These are phyloP conservation scores for Notarius quadriscutis DNA, from an alignment of 2,113 vertebrate genomes.

Conservation along the genomic window DNA sequence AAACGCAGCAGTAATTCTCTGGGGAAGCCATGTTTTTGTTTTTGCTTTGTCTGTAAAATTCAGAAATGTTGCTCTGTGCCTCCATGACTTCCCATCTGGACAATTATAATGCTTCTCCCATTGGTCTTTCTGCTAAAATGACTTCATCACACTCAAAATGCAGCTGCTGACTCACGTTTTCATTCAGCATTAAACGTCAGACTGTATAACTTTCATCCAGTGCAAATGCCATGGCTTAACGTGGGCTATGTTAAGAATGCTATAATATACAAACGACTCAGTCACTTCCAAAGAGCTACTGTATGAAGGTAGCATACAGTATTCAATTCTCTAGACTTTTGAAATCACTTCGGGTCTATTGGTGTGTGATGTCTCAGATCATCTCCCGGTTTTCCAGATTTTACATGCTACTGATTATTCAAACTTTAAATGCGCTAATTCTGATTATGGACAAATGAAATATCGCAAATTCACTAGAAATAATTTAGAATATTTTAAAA, in stretches of 20 bases:
- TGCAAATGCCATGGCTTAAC: not conserved
- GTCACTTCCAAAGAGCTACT: not conserved
- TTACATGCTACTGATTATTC: too few relatives aligned
- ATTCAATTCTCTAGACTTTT: too few relatives aligned
- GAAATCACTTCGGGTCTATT: too few relatives aligned
- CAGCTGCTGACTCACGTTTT: not conserved
- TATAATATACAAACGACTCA: not conserved
- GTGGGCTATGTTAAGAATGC: not conserved
- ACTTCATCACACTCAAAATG: not conserved
- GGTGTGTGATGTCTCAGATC: too few relatives aligned
- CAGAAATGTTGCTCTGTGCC: not conserved
- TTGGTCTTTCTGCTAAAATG: not conserved
- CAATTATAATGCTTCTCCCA: not conserved
- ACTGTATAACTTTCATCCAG: not conserved
- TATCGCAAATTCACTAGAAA: too few relatives aligned
- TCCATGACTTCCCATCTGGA: not conserved
- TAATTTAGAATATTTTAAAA: too few relatives aligned
- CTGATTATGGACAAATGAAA: too few relatives aligned
- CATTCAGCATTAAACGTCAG: not conserved
- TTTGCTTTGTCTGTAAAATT: not conserved
- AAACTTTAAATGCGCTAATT: too few relatives aligned
- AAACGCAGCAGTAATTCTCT: not conserved
- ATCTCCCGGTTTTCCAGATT: too few relatives aligned
- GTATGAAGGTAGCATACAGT: too few relatives aligned
- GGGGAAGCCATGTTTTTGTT: not conserved